Percentiles rank a stretch among this genome's conserved stretches.
Conservation (phyloP, 2,797 vertebrate species). For the Mus spretus region DNA sequence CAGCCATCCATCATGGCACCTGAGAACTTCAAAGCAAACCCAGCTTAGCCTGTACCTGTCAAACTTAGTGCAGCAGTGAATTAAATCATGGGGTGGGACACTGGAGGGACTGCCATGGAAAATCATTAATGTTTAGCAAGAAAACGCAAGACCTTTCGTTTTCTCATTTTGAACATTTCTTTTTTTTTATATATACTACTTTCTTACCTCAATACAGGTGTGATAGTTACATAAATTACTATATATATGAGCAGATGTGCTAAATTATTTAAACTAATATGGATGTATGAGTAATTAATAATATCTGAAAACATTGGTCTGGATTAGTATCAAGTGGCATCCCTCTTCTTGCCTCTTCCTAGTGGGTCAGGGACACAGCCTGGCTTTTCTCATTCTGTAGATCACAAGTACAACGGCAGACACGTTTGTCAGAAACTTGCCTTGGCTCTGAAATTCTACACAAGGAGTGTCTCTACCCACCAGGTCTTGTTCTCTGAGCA, state of each 20-base stretch:
- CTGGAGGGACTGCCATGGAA: not conserved
- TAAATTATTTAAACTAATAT: slow-evolving; percentile 5
- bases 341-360: not conserved
- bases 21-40: slow-evolving; percentile 3
- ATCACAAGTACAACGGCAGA: not conserved
- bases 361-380: not conserved
- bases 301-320: not conserved
- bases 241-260: too few species aligned
- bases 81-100: too few species aligned
- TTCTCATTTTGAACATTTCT: not conserved
- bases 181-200: not conserved
- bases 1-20: not conserved
- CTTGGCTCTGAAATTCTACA: not conserved
- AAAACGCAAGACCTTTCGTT: not conserved
- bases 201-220: not conserved
- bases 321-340: not conserved
- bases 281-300: not conserved
- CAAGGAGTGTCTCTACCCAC: not conserved
- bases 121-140: not conserved
- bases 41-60: not conserved
- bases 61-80: not conserved
- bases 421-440: not conserved
- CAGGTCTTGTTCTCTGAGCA: not conserved
- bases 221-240: not conserved
- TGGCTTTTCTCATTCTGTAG: not conserved